phyloP scores from a whole-genome alignment of 2,888 invertebrate genomes.

The Belgica antarctica region DNA sequence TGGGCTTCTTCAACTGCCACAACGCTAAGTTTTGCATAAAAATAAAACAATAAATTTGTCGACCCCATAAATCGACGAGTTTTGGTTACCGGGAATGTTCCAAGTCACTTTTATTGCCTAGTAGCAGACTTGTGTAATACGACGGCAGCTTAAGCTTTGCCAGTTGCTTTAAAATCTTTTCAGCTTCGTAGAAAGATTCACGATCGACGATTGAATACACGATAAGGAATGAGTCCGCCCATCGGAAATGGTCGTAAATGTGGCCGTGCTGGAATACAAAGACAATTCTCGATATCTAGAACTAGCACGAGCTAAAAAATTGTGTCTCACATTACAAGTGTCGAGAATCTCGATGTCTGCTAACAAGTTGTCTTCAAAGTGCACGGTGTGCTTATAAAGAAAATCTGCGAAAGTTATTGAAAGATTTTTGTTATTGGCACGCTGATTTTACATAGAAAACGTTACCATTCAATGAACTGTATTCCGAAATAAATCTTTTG shows the following conservation, averaged over 20 bases:
- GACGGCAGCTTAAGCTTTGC: slow-evolving; percentile 61
- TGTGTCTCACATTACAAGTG: slow-evolving; percentile 60
- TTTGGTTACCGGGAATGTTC: slow-evolving; percentile 70
- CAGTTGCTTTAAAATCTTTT: slow-evolving; percentile 67
- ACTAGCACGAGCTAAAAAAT: neutral
- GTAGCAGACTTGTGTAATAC: slow-evolving; percentile 71
- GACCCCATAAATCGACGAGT: neutral
- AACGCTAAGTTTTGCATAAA: too few species aligned
- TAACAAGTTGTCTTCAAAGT: slow-evolving; percentile 68
- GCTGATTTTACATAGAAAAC: neutral
- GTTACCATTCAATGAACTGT: slow-evolving; percentile 64
- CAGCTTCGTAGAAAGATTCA: slow-evolving; percentile 72
- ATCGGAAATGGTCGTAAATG: slow-evolving; percentile 71
- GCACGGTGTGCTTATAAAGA: slow-evolving; percentile 73
- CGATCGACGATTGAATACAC: slow-evolving; percentile 78
- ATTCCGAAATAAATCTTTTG: slow-evolving; percentile 76
- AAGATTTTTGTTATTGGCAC: neutral
- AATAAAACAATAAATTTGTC: too few species aligned
- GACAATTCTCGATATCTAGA: neutral
- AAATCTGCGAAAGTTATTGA: slow-evolving; percentile 64
- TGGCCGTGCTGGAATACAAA: slow-evolving; percentile 63
- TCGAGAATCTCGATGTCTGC: slow-evolving; percentile 78
- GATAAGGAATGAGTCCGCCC: slow-evolving; percentile 80
- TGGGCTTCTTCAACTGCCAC: slow-evolving; percentile 78
- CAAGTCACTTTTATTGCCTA: slow-evolving; percentile 79